phyloP scores from a whole-genome alignment of 2,113 vertebrate genomes.

The Sapajus apella region DNA sequence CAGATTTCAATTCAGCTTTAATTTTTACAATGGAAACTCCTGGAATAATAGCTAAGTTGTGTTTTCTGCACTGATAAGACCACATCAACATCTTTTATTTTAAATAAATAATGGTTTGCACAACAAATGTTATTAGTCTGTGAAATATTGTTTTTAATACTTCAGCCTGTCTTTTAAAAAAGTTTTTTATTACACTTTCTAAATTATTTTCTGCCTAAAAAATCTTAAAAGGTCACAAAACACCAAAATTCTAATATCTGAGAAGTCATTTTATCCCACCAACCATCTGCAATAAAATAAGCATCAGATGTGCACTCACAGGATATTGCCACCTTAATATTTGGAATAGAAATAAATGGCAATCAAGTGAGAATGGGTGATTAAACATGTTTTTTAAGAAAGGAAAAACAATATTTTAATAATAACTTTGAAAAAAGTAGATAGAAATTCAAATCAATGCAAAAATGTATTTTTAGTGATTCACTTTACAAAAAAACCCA shows the following conservation, averaged over 20 bases:
- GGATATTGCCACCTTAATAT: conserved; percentile 5
- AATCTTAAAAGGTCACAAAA: background rate
- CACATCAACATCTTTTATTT: background rate
- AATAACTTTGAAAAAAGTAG: background rate
- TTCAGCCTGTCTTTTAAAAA: background rate
- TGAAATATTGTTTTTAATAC: conserved; percentile 30
- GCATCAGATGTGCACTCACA: background rate
- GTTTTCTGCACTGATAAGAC: background rate
- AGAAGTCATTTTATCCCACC: conserved; percentile 42
- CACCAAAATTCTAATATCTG: conserved; percentile 38
- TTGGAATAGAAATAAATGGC: conserved; percentile 24
- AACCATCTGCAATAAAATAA: conserved; percentile 50
- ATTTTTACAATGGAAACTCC: conserved; percentile 39
- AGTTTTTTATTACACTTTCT: conserved; percentile 11
- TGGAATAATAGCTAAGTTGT: background rate
- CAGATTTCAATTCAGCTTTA: background rate
- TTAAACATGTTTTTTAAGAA: conserved; percentile 48
- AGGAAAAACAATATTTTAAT: background rate
- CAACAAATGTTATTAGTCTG: background rate
- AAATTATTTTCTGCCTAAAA: conserved; percentile 33
- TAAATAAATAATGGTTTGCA: background rate
- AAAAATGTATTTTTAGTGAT: background rate
- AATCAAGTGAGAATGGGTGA: background rate
- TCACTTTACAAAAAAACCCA: conserved; percentile 8
- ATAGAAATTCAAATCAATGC: conserved; percentile 13